Base-by-base conservation (phyloP, 2,888 invertebrate species). In the Drosophila longiperda region DNA sequence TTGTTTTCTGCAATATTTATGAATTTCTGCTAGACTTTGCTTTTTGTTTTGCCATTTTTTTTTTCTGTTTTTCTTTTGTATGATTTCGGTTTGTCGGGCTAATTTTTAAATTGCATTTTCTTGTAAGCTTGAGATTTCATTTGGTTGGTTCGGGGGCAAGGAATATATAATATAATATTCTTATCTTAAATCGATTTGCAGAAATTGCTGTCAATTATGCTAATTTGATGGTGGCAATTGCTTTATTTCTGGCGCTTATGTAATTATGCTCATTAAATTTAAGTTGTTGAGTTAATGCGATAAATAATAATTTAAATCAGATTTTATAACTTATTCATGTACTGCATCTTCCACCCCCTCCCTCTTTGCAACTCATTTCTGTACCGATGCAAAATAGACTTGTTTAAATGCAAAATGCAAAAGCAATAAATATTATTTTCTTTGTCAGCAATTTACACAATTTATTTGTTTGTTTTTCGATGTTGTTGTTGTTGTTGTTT, bases 71-170 rank as follows among this genome's bases (percentile, higher is more conserved):
- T 42, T 67, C 5, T 29, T 6, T 29, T 29, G 57, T 78, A 63
- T 66, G 78, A 78, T 71, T 75, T 64, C 42, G 61, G 64, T 69
- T 73, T 29, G 29, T 29, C 29, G 29, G 75, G 70, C 73, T 86
- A 84, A 86, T 85, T 85, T 87, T 75, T 80, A 87, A 87, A 87
- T 87, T 85, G 80, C 74, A 74, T 84, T 84, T 83, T 75, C 82
- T 74, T 74, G 69, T 68, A 76, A 80, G 52, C 57, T 59, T 66
- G 42, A 76, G 73, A 78, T 71, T 80, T 59, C 48, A 57, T 78
- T 74, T 63, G 42, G 36, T 63, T 48, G 48, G 45, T 48, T 20
- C 17, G 26, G 20, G 36, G 32, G 0, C 52, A 33, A 48, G 49
- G 49, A 68, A 76, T 66, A 65, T 66, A 65, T 49, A 48, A 61